Evolutionary conservation across 2,888 invertebrate species (phyloP), one percentile per base, ranked within the genome.

Genomic region (Tolmerus cingulatus): DNA sequence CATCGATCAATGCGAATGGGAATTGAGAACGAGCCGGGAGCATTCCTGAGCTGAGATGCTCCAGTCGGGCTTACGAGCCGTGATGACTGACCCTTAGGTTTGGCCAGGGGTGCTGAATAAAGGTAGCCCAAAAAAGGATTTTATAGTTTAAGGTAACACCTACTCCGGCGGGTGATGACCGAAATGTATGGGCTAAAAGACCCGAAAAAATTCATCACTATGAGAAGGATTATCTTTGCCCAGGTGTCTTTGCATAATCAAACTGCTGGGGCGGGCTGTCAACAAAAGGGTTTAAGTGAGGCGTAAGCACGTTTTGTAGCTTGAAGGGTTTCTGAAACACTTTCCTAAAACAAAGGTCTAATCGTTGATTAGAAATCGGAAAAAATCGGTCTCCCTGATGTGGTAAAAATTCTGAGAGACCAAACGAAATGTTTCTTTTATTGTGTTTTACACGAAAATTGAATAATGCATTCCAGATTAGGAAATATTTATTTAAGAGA

Each of bases 101-200:
- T 8, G 37, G 78, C 43, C 14, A 78, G 16, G 78, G 43, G 66
- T 23, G 66, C 66, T 8, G 19, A 78, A 23, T 23, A 78, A 78
- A 40, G 43, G 78, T 78, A 23, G 23, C 78, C 43, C 46, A 5
- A 78, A 14, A 78, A 40, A 40, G 43, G 66, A 43, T n/a, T 40
- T 78, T 40, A 78, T 78, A 78, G 78, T 78, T 43, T 40, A 37
- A 23, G 76, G 37, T 76, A 76, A 76, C 37, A 76, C 66, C 66
- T 66, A 66, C 66, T 66, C 66, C 23, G 66, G n/a, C n/a, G 51
- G 51, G 66, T 66, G 66, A 66, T 66, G 66, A 19, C 66, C 27
- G 66, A 66, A 66, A 66, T 66, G 5, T 66, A 66, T 4, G 23
- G 14, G 23, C 27, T 4, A 27, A 27, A 66, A 27, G 9, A 14